These are phyloP conservation scores for Ancistrus triradiatus DNA, from an alignment of 2,113 vertebrate species.

Conservation along the genomic window DNA sequence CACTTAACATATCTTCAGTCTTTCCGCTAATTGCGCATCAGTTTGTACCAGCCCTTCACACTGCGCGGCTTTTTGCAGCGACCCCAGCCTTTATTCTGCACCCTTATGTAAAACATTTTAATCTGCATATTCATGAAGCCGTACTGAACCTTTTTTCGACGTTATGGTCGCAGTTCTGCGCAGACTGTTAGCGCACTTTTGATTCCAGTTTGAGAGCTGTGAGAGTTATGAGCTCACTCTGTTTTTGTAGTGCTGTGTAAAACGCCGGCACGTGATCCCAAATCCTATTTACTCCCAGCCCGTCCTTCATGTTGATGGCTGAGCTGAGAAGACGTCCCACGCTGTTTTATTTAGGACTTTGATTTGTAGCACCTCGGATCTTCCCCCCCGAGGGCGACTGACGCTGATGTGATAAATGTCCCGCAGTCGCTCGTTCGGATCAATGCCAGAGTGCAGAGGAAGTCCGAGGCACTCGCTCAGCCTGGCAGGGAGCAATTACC, in stretches of 20 bases:
- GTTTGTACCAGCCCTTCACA: no score
- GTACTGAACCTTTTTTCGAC: no score
- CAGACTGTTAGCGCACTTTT: no score
- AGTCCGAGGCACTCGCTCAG: conserved; percentile 26
- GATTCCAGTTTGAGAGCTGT: background rate
- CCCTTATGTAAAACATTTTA: no score
- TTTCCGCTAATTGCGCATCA: no score
- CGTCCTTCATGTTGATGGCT: conserved; percentile 47
- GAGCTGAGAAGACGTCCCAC: conserved; percentile 34
- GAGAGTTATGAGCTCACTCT: conserved; percentile 26
- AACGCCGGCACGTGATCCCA: conserved; percentile 32
- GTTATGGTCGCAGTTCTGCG: no score
- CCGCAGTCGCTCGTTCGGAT: conserved; percentile 30
- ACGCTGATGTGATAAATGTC: conserved; percentile 46
- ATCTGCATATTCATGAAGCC: no score
- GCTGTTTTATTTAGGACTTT: conserved; percentile 41
- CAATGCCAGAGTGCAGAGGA: conserved; percentile 27
- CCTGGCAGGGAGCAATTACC: conserved; percentile 33
- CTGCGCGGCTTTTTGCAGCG: no score
- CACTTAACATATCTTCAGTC: no score
- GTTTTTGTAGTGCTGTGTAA: conserved; percentile 16
- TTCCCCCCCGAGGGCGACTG: conserved; percentile 29
- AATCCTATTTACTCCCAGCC: conserved; percentile 35
- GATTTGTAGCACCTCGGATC: conserved; percentile 42
- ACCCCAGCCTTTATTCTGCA: no score